Evolutionary conservation across 1,140 invertebrate genomes (phyloP).

Genomic region (Aplysia californica): DNA sequence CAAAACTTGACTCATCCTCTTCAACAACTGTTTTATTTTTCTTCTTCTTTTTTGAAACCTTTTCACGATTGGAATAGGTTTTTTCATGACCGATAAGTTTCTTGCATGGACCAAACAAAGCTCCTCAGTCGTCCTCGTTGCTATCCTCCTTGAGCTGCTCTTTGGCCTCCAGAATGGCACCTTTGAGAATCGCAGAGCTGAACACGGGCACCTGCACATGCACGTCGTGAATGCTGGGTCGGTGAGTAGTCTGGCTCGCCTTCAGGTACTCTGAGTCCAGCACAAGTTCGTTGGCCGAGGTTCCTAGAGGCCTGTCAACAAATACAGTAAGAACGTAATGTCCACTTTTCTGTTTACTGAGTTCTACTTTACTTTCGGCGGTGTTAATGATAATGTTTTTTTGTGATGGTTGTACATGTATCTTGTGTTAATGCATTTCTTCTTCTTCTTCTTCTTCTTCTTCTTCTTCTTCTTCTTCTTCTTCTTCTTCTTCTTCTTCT

Average conservation of each 20-base stretch:
- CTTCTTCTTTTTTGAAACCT: too few relatives aligned
- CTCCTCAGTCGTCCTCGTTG: too few relatives aligned
- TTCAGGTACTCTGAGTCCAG: neutral
- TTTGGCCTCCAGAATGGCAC: neutral
- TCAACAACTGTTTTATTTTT: neutral
- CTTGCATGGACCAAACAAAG: too few relatives aligned
- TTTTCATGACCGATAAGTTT: too few relatives aligned
- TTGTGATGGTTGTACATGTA: neutral
- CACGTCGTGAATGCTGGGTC: neutral
- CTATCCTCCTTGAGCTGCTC: neutral
- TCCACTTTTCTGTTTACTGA: neutral
- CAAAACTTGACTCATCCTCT: neutral
- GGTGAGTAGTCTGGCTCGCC: neutral
- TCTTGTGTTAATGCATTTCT: neutral
- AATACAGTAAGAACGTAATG: neutral
- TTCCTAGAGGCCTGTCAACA: neutral
- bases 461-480: constrained; percentile 16
- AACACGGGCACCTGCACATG: neutral
- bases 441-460: constrained; percentile 15
- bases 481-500: constrained; percentile 10
- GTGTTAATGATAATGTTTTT: too few relatives aligned
- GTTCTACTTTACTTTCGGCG: neutral
- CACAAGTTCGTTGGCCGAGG: neutral
- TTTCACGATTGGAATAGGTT: too few relatives aligned
- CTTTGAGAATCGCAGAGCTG: neutral